These are phyloP conservation scores for Nowickia ferox DNA, from an alignment of 2,888 invertebrate species.

Conservation along the genomic window DNA sequence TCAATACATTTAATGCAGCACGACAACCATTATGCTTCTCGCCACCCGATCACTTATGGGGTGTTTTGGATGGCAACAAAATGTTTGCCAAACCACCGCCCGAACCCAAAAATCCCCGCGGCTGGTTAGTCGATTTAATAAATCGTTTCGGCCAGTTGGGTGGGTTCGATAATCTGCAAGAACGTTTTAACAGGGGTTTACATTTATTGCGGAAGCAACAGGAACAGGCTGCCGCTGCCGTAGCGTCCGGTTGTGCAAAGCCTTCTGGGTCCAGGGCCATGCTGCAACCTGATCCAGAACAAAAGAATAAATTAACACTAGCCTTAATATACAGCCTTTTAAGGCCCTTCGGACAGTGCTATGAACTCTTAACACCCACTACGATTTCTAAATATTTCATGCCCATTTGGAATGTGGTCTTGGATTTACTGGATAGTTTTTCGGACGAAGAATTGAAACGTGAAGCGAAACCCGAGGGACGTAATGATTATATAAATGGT, in stretches of 20 bases:
- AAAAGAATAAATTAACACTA: slow-evolving; percentile 85
- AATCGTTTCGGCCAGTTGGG: slow-evolving; percentile 95
- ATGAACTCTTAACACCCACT: slow-evolving; percentile 94
- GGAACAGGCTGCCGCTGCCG: slow-evolving; percentile 78
- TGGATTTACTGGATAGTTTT: slow-evolving; percentile 94
- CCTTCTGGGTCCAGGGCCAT: slow-evolving; percentile 65
- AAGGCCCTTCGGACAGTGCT: slow-evolving; percentile 95
- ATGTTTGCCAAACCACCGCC: slow-evolving; percentile 86
- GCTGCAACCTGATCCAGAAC: slow-evolving; percentile 74
- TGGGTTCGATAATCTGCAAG: slow-evolving; percentile 93
- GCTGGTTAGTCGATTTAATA: slow-evolving; percentile 98
- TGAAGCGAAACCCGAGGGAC: slow-evolving; percentile 96
- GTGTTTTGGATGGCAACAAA: slow-evolving; percentile 87
- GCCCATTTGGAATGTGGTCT: slow-evolving; percentile 96
- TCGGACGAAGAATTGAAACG: slow-evolving; percentile 98
- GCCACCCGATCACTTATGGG: slow-evolving; percentile 82
- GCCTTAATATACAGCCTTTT: slow-evolving; percentile 91
- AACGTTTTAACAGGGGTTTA: slow-evolving; percentile 91
- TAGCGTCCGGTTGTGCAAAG: slow-evolving; percentile 62
- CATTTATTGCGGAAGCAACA: slow-evolving; percentile 85
- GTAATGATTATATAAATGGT: slow-evolving; percentile 97
- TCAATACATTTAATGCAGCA: slow-evolving; percentile 84
- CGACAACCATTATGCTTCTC: slow-evolving; percentile 82
- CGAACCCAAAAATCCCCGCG: slow-evolving; percentile 93
- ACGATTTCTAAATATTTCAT: slow-evolving; percentile 96